Evolutionary conservation across 2,113 vertebrate genomes (phyloP), one percentile per base, ranked within the genome.

Genomic region (Hymenochirus boettgeri): DNA sequence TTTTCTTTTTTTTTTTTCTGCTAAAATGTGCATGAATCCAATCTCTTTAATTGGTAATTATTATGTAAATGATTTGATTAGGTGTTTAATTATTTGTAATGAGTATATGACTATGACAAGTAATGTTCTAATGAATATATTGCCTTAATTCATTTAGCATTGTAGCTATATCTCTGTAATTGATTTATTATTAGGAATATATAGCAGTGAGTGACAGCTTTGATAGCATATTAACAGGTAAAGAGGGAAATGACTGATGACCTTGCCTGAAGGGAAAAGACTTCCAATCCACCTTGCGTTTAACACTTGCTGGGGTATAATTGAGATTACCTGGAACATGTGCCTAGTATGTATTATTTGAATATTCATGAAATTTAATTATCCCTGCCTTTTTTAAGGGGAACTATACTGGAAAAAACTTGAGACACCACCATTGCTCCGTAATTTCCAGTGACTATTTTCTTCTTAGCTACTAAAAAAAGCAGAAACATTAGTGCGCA

Each of bases 41-140:
- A 65, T 65, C 27, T 18, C 4, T 37, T n/a, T 57, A 65, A 65
- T 48, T 57, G 27, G 63, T 24, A 50, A 65, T 50, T 50, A 27
- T 48, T 19, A 50, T 33, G 56, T 15, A 48, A 54, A 57, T 56
- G 39, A 55, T 57, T 57, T 48, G 25, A 39, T 65, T 57, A 65
- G 17, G 9, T 57, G 26, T 65, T 25, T 48, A 53, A 57, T 57
- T 57, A 42, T 35, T 19, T 37, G 48, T 57, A 57, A 57, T 57
- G 22, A 4, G 17, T 35, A 25, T 37, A 31, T 39, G 8, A 54
- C 26, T 27, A 54, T 27, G 25, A 7, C 22, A 57, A 35, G 33
- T 37, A 37, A 37, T 57, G 21, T 50, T 65, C 15, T n/a, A 48
- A 23, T 23, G 21, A 6, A 19, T 54, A 64, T 55, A 19, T 54